phyloP scores from a whole-genome alignment of 2,113 vertebrate genomes.

The Gymnogyps californianus region DNA sequence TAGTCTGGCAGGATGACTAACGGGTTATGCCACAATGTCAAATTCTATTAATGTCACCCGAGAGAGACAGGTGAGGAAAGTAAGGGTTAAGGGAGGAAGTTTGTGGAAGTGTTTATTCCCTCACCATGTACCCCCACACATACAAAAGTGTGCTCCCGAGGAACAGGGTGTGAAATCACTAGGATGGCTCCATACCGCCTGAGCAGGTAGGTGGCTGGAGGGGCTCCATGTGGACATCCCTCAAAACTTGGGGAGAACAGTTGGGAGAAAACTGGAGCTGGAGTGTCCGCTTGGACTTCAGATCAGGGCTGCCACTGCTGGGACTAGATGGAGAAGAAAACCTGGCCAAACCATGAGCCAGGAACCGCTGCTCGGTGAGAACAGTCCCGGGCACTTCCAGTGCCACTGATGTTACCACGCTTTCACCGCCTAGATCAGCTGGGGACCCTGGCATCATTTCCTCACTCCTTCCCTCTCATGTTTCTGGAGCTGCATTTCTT shows the following conservation, averaged over 20 bases:
- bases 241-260: not conserved
- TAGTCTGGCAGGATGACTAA: slow-evolving; percentile 60
- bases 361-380: fast-evolving
- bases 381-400: not conserved
- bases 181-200: not conserved
- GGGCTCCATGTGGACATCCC: not conserved
- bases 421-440: not conserved
- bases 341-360: not conserved
- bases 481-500: not conserved
- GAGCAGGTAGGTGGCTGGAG: fast-evolving
- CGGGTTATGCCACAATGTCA: slow-evolving; percentile 37
- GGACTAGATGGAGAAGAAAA: not conserved
- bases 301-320: not conserved
- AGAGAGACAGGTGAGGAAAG: slow-evolving; percentile 31
- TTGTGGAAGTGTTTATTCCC: not conserved
- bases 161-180: not conserved
- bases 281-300: not conserved
- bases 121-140: not conserved
- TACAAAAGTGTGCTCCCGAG: not conserved
- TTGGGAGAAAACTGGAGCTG: not conserved
- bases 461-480: not conserved
- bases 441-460: not conserved
- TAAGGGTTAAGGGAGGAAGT: slow-evolving; percentile 44
- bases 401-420: fast-evolving
- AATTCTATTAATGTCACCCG: slow-evolving; percentile 40